Evolutionary conservation across 2,888 invertebrate species (phyloP).

Genomic region (Acleris laterana): DNA sequence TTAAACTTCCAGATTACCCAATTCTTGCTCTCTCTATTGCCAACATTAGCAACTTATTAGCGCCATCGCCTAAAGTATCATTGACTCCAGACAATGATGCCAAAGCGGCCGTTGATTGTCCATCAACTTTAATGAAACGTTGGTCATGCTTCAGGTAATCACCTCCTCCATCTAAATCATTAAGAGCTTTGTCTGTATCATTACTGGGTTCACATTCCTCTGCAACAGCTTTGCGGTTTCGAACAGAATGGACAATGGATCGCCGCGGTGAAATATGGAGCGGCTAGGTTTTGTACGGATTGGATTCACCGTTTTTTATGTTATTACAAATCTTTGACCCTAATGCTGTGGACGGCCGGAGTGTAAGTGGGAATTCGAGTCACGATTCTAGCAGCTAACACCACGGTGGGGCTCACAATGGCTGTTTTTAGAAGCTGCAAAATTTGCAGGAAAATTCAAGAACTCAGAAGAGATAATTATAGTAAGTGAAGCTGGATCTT

Average conservation of each 20-base stretch:
- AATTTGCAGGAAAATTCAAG: conserved; percentile 2
- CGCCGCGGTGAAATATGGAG: conserved; percentile 39
- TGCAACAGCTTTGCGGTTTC: conserved; percentile 26
- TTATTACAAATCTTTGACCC: conserved; percentile 37
- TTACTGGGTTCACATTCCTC: conserved; percentile 22
- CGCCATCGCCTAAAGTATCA: conserved; percentile 31
- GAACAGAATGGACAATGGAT: conserved; percentile 36
- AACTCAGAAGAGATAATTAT: not conserved
- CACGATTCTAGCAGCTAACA: conserved; percentile 25
- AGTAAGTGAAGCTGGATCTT: not conserved
- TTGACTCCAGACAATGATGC: conserved; percentile 30
- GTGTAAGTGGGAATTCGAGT: conserved; percentile 28
- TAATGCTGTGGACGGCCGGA: conserved; percentile 34
- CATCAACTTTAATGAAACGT: conserved; percentile 46
- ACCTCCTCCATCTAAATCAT: conserved; percentile 4
- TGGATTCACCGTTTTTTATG: conserved; percentile 36
- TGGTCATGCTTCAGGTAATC: conserved; percentile 48
- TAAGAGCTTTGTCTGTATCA: conserved; percentile 18
- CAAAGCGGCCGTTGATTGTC: conserved; percentile 36
- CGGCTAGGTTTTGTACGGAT: conserved; percentile 35
- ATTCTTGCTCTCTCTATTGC: conserved; percentile 4
- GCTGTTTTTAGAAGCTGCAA: conserved; percentile 17
- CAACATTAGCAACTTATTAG: conserved; percentile 30
- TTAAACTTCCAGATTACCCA: conserved; percentile 3
- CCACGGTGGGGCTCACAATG: conserved; percentile 13